Percentiles rank a stretch among this genome's conserved stretches.
Conservation (phyloP, 1,140 invertebrate genomes). For the Drosophila pachea region DNA sequence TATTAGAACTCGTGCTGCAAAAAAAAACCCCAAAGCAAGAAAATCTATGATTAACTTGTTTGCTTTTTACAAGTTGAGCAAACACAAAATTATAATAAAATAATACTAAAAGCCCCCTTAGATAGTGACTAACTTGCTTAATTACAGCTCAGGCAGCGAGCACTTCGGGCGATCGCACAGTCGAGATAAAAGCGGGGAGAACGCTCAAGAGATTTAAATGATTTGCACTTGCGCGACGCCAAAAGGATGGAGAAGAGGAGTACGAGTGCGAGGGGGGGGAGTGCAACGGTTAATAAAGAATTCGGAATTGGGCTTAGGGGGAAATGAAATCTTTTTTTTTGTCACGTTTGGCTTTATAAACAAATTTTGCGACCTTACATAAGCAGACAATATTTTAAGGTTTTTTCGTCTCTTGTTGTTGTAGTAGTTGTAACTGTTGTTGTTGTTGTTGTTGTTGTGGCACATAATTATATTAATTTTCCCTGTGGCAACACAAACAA, state of each 20-base stretch:
- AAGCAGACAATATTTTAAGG: conserved; percentile 23
- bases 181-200: conserved; percentile 20
- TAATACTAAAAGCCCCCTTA: conserved; percentile 10
- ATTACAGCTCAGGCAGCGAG: conserved; percentile 12
- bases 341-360: conserved; percentile 31
- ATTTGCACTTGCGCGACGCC: conserved; percentile 27
- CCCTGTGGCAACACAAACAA: conserved; percentile 40
- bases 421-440: neutral
- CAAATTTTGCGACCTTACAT: conserved; percentile 41
- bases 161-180: conserved; percentile 26
- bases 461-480: conserved; percentile 49
- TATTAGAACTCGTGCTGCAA: too few relatives aligned
- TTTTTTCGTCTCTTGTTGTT: neutral
- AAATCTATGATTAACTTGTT: neutral
- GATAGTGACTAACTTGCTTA: conserved; percentile 1
- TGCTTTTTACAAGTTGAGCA: neutral
- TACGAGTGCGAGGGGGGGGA: too few relatives aligned
- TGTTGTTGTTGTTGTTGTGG: conserved; percentile 13
- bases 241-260: conserved; percentile 1
- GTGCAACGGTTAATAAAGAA: conserved; percentile 35
- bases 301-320: conserved; percentile 14
- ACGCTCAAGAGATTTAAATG: conserved; percentile 24
- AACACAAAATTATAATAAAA: too few relatives aligned
- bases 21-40: too few relatives aligned
- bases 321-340: conserved; percentile 13